phyloP scores from a whole-genome alignment of 1,140 invertebrate genomes.

The Rhizoglyphus robini region DNA sequence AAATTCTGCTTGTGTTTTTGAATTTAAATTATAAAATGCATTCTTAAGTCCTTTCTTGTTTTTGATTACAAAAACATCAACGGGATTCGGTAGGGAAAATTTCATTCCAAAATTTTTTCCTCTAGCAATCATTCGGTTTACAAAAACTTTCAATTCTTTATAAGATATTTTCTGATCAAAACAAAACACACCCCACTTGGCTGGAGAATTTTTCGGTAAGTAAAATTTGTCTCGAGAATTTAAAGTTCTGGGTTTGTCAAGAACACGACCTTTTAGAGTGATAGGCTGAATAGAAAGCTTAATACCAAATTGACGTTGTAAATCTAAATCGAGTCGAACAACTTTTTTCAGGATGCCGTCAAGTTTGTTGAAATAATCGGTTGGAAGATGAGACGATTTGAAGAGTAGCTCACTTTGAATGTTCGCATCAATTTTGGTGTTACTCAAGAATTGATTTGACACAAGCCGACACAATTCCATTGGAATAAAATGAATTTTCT shows the following conservation, averaged over 20 bases:
- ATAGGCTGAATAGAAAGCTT: neutral
- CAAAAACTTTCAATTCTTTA: neutral
- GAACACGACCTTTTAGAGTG: neutral
- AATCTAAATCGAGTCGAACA: neutral
- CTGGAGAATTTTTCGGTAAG: neutral
- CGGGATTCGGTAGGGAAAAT: neutral
- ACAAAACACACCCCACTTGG: neutral
- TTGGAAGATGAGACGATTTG: neutral
- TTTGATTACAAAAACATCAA: too few species aligned
- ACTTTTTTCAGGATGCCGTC: neutral
- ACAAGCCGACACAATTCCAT: constrained; percentile 18
- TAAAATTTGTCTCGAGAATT: neutral
- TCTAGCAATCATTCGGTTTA: neutral
- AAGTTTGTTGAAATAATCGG: neutral
- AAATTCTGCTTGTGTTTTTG: neutral
- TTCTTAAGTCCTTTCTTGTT: neutral
- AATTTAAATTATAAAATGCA: neutral
- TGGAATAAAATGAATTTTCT: neutral
- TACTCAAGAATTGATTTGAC: neutral
- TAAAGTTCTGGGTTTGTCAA: neutral
- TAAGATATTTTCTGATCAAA: neutral
- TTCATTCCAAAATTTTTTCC: neutral
- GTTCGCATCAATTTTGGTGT: neutral
- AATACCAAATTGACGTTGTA: neutral
- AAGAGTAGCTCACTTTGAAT: neutral